Evolutionary conservation across 2,113 vertebrate species (phyloP), one percentile per base, ranked within the genome.

Genomic region (Poicephalus meyeri): DNA sequence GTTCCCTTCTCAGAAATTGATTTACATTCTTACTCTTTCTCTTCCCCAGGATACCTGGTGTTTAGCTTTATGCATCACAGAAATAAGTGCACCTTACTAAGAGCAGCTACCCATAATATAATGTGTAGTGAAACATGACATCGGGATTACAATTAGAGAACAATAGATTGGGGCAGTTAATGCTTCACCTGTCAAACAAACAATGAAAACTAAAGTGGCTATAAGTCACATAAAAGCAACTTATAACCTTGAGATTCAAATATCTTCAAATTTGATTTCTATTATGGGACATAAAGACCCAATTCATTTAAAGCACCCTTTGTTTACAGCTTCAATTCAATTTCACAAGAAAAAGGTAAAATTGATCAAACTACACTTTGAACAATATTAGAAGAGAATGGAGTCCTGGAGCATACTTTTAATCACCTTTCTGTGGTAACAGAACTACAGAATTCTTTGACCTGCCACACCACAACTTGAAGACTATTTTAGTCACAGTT

Each of bases 321-420:
- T 37, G n/a, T 69, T 95, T 95, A 89, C 49, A 76, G 14, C 39
- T 89, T 86, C 41, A 37, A 64, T 68, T 65, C 70, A 33, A 13
- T 55, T 91, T 73, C 50, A 41, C 26, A 35, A 10, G 23, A 35
- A 55, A n/a, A 11, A 3, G 4, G 5, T 44, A 66, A 80, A 77
- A 18, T n/a, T 66, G n/a, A 91, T 53, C 89, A 77, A 41, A 50
- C 13, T 65, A 7, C 47, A 15, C 21, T 79, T 71, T 80, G 28
- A 74, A 73, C 28, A 10, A 35, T 41, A 72, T 55, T 72, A 72
- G 72, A 64, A 49, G 33, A 47, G 18, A 66, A 71, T 2, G 49
- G 31, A 91, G 31, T 55, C 13, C 37, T 39, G 37, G 13, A 88
- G 41, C 25, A 63, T 9, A 6, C 7, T 42, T 24, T 70, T 58